These are phyloP conservation scores for Sebastes steindachneri DNA, from an alignment of 2,797 vertebrate species.

Conservation along the genomic window DNA sequence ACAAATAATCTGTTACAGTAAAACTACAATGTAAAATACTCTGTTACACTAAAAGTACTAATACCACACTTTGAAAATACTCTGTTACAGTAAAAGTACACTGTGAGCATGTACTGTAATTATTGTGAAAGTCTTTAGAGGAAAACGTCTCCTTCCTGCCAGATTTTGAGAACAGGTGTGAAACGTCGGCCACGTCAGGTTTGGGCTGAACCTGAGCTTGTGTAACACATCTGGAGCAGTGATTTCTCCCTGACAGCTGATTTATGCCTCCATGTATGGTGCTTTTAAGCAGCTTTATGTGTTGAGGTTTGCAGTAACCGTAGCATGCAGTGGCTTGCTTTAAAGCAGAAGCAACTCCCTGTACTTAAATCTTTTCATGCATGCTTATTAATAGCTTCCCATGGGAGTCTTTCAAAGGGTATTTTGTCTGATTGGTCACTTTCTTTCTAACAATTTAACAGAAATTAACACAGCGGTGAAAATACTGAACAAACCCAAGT, in stretches of 20 bases:
- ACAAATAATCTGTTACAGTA: too few relatives aligned
- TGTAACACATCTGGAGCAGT: constrained; percentile 34
- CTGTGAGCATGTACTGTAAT: constrained; percentile 17
- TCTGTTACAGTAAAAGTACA: too few relatives aligned
- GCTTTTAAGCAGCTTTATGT: constrained; percentile 5
- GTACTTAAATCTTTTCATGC: background rate
- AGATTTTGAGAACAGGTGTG: constrained; percentile 27
- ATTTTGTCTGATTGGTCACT: background rate
- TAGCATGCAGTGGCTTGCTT: constrained; percentile 36
- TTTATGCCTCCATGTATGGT: constrained; percentile 34
- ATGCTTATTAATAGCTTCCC: background rate
- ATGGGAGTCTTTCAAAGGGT: background rate
- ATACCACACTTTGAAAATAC: too few relatives aligned
- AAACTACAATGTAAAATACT: too few relatives aligned
- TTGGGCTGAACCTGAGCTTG: constrained; percentile 3
- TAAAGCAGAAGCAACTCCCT: background rate
- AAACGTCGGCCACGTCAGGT: background rate
- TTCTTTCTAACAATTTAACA: background rate
- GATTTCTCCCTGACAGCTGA: constrained; percentile 52
- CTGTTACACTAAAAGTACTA: too few relatives aligned
- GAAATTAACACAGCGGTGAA: background rate
- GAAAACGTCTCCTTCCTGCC: background rate
- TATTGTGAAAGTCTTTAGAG: constrained; percentile 20
- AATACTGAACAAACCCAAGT: background rate
- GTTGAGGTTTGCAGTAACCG: background rate